These are phyloP conservation scores for Petrolisthes manimaculis DNA, from an alignment of 2,888 invertebrate species.

Conservation along the genomic window DNA sequence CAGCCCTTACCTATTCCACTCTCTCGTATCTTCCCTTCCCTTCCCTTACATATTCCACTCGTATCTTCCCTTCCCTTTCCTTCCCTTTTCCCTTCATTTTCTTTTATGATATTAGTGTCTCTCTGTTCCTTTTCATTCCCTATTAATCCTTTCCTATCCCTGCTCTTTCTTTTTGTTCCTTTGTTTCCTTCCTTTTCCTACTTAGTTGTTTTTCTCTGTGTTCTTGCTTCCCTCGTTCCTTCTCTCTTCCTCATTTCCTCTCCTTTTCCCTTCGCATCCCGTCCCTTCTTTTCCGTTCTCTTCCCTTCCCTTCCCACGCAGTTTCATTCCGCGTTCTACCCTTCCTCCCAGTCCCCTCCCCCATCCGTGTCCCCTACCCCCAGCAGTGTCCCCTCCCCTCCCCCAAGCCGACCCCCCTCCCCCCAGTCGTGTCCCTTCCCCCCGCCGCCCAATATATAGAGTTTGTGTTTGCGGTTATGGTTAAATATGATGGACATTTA, in stretches of 20 bases:
- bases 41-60: no score
- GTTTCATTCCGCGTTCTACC: background rate
- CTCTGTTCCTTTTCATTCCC: background rate
- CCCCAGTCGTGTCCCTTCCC: background rate
- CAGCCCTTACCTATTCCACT: no score
- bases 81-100: background rate
- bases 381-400: background rate
- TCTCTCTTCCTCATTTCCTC: slow-evolving; percentile 5
- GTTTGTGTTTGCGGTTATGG: slow-evolving; percentile 33
- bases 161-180: background rate
- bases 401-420: background rate
- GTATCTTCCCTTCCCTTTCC: background rate
- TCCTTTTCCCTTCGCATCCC: background rate
- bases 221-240: background rate
- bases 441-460: slow-evolving; percentile 9
- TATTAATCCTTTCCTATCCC: background rate
- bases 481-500: slow-evolving; percentile 49
- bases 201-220: slow-evolving; percentile 24
- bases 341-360: slow-evolving; percentile 12
- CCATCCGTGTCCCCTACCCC: background rate
- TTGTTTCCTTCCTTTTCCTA: background rate
- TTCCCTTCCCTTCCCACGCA: slow-evolving; percentile 3
- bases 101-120: background rate
- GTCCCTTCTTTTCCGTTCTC: background rate
- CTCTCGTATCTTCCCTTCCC: no score